phyloP scores from a whole-genome alignment of 2,888 invertebrate species.

The Drosophila multiciliata region DNA sequence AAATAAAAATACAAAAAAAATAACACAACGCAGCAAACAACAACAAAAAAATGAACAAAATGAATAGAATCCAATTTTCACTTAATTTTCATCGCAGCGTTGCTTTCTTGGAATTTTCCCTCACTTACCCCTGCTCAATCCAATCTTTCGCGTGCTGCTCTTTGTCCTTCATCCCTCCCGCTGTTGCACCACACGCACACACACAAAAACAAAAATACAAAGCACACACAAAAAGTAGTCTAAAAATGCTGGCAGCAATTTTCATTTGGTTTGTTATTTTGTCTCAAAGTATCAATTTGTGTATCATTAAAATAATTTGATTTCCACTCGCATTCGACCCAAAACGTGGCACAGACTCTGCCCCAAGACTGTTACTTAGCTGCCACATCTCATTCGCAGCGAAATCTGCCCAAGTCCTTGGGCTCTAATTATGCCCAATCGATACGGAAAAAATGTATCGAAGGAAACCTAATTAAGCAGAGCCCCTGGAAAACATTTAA shows the following conservation, averaged over 20 bases:
- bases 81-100: constrained; percentile 68
- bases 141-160: constrained; percentile 1
- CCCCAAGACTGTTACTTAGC: constrained; percentile 20
- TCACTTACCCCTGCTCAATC: constrained; percentile 3
- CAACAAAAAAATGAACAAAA: constrained; percentile 36
- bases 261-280: constrained; percentile 79
- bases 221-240: constrained; percentile 56
- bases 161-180: background rate
- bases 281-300: constrained; percentile 82
- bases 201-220: constrained; percentile 23
- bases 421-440: constrained; percentile 61
- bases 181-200: constrained; percentile 26
- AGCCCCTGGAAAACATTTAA: constrained; percentile 30
- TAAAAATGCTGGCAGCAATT: constrained; percentile 70
- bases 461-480: constrained; percentile 58
- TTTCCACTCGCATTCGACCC: constrained; percentile 70
- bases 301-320: constrained; percentile 83
- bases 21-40: constrained; percentile 2
- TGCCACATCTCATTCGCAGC: constrained; percentile 19
- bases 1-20: constrained; percentile 2
- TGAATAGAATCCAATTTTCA: constrained; percentile 76
- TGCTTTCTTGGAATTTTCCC: constrained; percentile 52
- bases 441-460: constrained; percentile 8
- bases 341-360: constrained; percentile 26
- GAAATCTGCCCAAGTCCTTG: constrained; percentile 49